phyloP scores from a whole-genome alignment of 2,113 vertebrate species.

The Rhynchomys soricoides region DNA sequence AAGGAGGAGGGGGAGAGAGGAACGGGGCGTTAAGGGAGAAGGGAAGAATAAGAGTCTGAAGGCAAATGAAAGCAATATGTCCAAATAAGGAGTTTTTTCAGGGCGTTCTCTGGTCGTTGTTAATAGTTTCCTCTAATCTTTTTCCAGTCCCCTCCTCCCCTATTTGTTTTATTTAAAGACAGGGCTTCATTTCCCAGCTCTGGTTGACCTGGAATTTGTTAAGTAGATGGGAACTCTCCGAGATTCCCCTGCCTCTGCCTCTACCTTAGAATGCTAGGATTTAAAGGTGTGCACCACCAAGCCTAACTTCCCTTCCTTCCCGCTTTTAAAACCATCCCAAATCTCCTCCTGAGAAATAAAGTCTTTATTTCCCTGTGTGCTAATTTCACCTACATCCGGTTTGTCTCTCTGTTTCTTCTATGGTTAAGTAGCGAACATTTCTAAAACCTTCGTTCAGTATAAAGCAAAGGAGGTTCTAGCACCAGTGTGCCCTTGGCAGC shows the following conservation, averaged over 20 bases:
- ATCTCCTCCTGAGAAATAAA: constrained; percentile 5
- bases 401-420: constrained; percentile 50
- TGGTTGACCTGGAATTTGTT: not conserved
- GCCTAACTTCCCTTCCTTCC: too few species aligned
- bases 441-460: constrained; percentile 68
- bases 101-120: constrained; percentile 20
- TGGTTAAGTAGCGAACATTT: constrained; percentile 51
- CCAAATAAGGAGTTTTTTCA: constrained; percentile 66
- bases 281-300: not conserved
- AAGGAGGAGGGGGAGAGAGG: not conserved
- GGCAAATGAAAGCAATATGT: constrained; percentile 62
- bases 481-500: not conserved
- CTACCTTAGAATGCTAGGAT: not conserved
- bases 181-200: not conserved
- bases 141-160: too few species aligned
- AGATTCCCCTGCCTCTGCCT: not conserved
- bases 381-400: constrained; percentile 23
- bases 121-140: not conserved
- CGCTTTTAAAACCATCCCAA: not conserved
- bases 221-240: not conserved
- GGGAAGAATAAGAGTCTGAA: constrained; percentile 19
- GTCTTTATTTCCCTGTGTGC: constrained; percentile 27
- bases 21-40: not conserved
- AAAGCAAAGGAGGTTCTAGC: constrained; percentile 50
- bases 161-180: not conserved